phyloP scores from a whole-genome alignment of 2,797 vertebrate species.

The Peromyscus eremicus region DNA sequence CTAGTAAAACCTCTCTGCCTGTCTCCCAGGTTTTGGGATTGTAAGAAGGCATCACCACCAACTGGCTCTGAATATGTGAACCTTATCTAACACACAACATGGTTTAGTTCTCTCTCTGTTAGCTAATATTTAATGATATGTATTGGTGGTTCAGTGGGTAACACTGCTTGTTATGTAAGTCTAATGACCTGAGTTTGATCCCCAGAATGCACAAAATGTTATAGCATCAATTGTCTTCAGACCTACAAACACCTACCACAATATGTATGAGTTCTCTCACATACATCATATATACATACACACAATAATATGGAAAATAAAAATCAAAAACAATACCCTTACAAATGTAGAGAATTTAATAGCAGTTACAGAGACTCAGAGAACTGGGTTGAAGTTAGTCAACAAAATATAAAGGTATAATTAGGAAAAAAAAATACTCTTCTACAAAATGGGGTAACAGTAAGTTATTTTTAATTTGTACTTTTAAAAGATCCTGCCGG shows the following conservation, averaged over 20 bases:
- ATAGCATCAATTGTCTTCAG: background rate
- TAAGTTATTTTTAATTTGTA: background rate
- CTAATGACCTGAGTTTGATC: background rate
- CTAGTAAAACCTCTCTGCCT: no score
- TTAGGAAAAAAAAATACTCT: background rate
- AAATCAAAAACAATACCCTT: background rate
- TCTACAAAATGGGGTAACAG: background rate
- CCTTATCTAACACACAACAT: background rate
- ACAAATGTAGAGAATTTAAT: background rate
- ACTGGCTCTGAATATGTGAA: background rate
- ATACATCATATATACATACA: background rate
- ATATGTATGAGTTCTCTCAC: background rate
- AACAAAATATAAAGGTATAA: background rate
- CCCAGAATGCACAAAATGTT: background rate
- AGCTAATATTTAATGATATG: constrained; percentile 90
- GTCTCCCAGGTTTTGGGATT: no score
- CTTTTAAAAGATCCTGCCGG: background rate
- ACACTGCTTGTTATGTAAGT: background rate
- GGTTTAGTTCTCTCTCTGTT: constrained; percentile 86
- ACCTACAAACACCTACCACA: background rate
- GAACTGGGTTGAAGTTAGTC: background rate
- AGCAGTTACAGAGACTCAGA: background rate
- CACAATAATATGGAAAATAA: background rate
- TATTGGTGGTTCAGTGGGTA: constrained; percentile 76
- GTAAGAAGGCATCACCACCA: background rate